These are phyloP conservation scores for Calephelis virginiensis DNA, from an alignment of 1,140 invertebrate species.

Conservation along the genomic window DNA sequence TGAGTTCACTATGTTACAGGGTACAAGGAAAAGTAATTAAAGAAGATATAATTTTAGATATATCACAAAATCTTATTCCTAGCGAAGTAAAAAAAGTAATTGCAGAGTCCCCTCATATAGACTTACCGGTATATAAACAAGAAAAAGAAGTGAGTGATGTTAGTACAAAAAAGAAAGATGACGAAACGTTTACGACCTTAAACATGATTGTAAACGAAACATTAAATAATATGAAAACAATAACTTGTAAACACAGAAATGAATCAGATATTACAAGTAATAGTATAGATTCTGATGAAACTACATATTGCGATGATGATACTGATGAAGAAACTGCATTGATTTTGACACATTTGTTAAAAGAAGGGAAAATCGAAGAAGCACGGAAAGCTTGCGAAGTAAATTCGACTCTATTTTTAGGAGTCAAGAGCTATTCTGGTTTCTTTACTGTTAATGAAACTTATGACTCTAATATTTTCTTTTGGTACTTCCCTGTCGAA, in stretches of 20 bases:
- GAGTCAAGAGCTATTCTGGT: slow-evolving; percentile 78
- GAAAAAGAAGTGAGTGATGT: background rate
- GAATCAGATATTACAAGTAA: slow-evolving; percentile 15
- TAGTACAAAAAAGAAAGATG: slow-evolving; percentile 3
- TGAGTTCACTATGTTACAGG: slow-evolving; percentile 1
- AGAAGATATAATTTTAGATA: slow-evolving; percentile 3
- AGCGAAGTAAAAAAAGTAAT: background rate
- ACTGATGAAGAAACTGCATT: slow-evolving; percentile 77
- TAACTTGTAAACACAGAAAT: background rate
- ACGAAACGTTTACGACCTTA: background rate
- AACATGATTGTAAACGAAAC: background rate
- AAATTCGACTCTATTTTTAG: slow-evolving; percentile 47
- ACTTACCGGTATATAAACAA: slow-evolving; percentile 27
- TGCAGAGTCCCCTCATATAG: slow-evolving; percentile 17
- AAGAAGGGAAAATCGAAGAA: slow-evolving; percentile 69
- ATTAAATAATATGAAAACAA: background rate
- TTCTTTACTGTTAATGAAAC: slow-evolving; percentile 81
- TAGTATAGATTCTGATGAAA: slow-evolving; percentile 14
- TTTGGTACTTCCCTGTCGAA: slow-evolving; percentile 84
- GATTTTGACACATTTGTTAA: slow-evolving; percentile 82
- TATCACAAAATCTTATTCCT: slow-evolving; percentile 16
- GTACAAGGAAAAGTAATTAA: slow-evolving; percentile 17
- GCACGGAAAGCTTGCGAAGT: slow-evolving; percentile 49
- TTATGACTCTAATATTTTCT: slow-evolving; percentile 83
- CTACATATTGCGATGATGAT: slow-evolving; percentile 14